phyloP scores from a whole-genome alignment of 2,113 vertebrate species.

The Lates calcarifer region DNA sequence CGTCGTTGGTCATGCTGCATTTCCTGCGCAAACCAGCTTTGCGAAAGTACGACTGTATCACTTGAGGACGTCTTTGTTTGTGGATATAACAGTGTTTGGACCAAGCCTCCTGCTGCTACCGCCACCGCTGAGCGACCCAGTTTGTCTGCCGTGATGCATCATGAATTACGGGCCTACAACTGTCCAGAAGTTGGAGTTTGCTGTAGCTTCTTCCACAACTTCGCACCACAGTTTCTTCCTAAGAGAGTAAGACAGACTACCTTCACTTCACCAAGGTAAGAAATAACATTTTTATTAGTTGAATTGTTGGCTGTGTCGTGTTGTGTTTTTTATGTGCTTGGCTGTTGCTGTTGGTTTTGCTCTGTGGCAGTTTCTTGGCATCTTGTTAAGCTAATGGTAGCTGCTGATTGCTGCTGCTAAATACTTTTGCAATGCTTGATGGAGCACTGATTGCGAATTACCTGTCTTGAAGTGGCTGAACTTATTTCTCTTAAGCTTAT shows the following conservation, averaged over 20 bases:
- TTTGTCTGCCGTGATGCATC: background rate
- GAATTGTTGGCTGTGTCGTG: background rate
- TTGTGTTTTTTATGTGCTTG: background rate
- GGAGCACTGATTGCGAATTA: background rate
- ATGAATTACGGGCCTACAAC: background rate
- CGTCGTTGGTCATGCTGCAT: background rate
- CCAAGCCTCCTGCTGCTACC: background rate
- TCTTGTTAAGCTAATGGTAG: background rate
- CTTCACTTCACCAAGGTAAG: constrained; percentile 21
- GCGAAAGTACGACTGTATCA: background rate
- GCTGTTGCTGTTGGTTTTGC: constrained; percentile 2
- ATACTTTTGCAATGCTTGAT: background rate
- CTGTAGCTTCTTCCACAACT: background rate
- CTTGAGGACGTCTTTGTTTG: background rate
- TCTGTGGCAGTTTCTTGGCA: background rate
- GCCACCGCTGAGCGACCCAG: background rate
- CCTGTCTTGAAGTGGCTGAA: background rate
- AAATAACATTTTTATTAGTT: background rate
- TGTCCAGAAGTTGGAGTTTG: background rate
- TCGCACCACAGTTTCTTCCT: background rate
- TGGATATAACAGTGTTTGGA: background rate
- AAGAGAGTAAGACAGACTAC: background rate
- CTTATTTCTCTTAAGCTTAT: background rate
- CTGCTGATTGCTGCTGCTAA: constrained; percentile 3
- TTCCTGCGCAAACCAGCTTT: background rate